Base-by-base conservation (phyloP, 2,113 vertebrate species). In the Entosphenus tridentatus region DNA sequence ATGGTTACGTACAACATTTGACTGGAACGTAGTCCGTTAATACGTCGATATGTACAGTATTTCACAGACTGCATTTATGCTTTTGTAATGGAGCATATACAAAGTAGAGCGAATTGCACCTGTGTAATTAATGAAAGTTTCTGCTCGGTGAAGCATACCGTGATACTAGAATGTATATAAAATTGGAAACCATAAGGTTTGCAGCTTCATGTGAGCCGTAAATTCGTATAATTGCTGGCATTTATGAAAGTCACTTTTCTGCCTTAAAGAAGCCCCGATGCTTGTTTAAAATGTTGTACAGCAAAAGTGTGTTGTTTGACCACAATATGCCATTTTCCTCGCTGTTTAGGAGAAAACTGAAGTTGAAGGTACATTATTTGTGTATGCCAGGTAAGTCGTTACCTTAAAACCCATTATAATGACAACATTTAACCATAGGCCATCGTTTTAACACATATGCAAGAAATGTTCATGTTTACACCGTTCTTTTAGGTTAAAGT, bases 291-390 rank as follows among this genome's bases (percentile, higher is more conserved):
- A 10, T 11, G 68, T 39, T 39, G 39, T 39, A 39, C 39, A 39
- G 39, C 39, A 39, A 39, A 39, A 39, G 39, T 7, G 39, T 39
- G 6, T 39, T 39, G 39, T 39, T 39, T 39, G 5, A 39, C 39
- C 39, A 39, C 39, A 39, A 39, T 5, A 39, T 39, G 39, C 39
- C 39, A 39, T 39, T 18, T 56, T 67, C 77, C 2, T 76, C 57
- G 75, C 2, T 76, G 82, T 77, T 18, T 73, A 98, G 93, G 92
- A 95, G 78, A 96, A 98, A 77, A 98, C 89, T 0, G 88, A 95
- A 73, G 88, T 96, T 74, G 93, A 98, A 79, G 92, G 93, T 17
- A 95, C 92, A 54, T 80, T 98, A 72, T 96, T 98, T 82, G 92
- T 96, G 2, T 96, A 96, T 74, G 77, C 83, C 73, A 90, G 93